Conservation (phyloP, 2,888 invertebrate species). For the Crematogaster levior region DNA sequence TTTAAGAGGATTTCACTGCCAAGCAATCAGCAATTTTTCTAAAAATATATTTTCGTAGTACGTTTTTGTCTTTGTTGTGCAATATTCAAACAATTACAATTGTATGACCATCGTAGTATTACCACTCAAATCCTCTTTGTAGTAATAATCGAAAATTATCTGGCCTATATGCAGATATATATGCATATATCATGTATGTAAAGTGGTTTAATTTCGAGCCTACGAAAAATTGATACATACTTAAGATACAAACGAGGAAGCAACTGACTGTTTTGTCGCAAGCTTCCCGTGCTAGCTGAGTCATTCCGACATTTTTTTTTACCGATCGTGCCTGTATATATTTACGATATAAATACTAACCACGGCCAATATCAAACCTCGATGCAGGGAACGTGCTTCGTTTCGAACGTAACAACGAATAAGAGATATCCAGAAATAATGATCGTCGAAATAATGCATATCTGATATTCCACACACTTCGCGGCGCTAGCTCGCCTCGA, state of each 20-base stretch:
- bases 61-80: conserved; percentile 45
- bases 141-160: neutral
- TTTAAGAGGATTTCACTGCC: conserved; percentile 45
- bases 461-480: conserved; percentile 48
- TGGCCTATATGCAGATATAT: conserved; percentile 26
- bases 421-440: conserved; percentile 8
- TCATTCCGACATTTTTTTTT: conserved; percentile 59
- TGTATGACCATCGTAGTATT: neutral
- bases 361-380: conserved; percentile 59
- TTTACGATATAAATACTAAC: conserved; percentile 62
- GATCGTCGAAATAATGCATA: conserved; percentile 18
- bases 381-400: conserved; percentile 51
- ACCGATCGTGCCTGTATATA: conserved; percentile 73
- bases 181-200: neutral
- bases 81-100: conserved; percentile 4
- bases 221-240: conserved; percentile 17
- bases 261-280: conserved; percentile 11
- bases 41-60: conserved; percentile 9
- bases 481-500: conserved; percentile 38
- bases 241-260: conserved; percentile 28
- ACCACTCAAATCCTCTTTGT: too few species aligned
- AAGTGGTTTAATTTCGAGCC: conserved; percentile 12
- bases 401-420: conserved; percentile 37
- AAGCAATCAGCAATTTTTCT: conserved; percentile 23
- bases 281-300: conserved; percentile 57